Percentiles rank a stretch among this genome's conserved stretches.
Evolutionary conservation across 2,113 vertebrate species (phyloP).

Genomic region (Syngnathus scovelli): DNA sequence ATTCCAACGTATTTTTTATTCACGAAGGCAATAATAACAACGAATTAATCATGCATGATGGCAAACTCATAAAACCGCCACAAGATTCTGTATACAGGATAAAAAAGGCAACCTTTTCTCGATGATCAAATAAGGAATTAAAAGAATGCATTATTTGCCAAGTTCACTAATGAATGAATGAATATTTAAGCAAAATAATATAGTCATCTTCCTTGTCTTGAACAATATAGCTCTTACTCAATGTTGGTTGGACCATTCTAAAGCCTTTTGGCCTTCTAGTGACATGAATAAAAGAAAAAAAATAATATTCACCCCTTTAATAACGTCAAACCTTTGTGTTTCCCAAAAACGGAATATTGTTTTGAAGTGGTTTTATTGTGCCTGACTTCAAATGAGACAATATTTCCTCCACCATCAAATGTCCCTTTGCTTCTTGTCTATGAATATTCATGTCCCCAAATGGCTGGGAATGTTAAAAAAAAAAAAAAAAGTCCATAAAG

Average conservation of each 20-base stretch:
- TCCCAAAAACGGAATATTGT: slow-evolving; percentile 20
- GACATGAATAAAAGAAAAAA: slow-evolving; percentile 18
- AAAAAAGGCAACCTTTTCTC: neutral
- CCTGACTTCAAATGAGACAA: neutral
- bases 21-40: neutral
- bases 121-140: neutral
- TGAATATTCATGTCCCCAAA: slow-evolving; percentile 8
- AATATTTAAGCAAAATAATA: neutral
- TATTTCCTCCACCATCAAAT: slow-evolving; percentile 10
- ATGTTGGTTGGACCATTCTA: neutral
- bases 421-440: neutral
- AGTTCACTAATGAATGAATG: neutral
- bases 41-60: neutral
- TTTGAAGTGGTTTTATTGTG: slow-evolving; percentile 3
- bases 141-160: neutral
- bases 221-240: slow-evolving; percentile 22
- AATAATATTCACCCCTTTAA: slow-evolving; percentile 27
- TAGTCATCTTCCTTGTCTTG: neutral
- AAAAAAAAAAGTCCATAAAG: slow-evolving; percentile 7
- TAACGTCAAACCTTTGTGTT: slow-evolving; percentile 9
- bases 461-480: neutral
- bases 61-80: neutral
- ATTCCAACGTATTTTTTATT: neutral
- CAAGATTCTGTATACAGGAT: neutral
- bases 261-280: slow-evolving; percentile 20